Conservation (phyloP, 2,888 invertebrate genomes). For the Bombylius major region DNA sequence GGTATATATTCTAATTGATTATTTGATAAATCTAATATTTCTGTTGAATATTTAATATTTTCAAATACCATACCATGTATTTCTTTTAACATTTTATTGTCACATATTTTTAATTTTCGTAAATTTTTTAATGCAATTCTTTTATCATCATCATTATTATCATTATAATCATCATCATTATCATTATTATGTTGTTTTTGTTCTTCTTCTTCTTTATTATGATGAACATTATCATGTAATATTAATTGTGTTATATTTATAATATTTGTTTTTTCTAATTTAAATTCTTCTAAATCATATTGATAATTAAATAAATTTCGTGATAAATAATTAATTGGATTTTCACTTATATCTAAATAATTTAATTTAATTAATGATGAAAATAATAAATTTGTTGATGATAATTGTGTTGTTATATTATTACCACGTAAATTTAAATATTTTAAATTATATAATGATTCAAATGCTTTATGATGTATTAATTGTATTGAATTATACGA, state of each 20-base stretch:
- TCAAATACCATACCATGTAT: slow-evolving; percentile 50
- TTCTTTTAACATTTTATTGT: slow-evolving; percentile 41
- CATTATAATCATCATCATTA: too few relatives aligned
- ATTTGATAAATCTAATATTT: slow-evolving; percentile 52
- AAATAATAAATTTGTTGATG: slow-evolving; percentile 39
- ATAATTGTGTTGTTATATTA: slow-evolving; percentile 29
- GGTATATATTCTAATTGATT: slow-evolving; percentile 51
- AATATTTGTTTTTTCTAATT: slow-evolving; percentile 53
- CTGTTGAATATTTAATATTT: slow-evolving; percentile 44
- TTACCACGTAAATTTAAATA: slow-evolving; percentile 50
- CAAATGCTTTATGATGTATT: slow-evolving; percentile 53
- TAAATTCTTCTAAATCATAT: slow-evolving; percentile 44
- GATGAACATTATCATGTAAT: too few relatives aligned
- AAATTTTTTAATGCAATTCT: slow-evolving; percentile 44
- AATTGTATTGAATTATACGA: slow-evolving; percentile 47
- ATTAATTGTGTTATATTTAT: too few relatives aligned
- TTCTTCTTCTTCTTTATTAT: too few relatives aligned
- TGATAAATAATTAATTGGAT: slow-evolving; percentile 43
- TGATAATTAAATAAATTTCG: slow-evolving; percentile 51
- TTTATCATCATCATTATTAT: slow-evolving; percentile 2
- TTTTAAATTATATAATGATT: slow-evolving; percentile 46
- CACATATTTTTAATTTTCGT: slow-evolving; percentile 45
- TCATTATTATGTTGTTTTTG: too few relatives aligned
- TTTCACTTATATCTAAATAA: slow-evolving; percentile 45
- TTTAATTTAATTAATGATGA: slow-evolving; percentile 39